Base-by-base conservation (phyloP, 37 sponge, comb jelly and placozoan species). In the Haliclona indistincta region DNA sequence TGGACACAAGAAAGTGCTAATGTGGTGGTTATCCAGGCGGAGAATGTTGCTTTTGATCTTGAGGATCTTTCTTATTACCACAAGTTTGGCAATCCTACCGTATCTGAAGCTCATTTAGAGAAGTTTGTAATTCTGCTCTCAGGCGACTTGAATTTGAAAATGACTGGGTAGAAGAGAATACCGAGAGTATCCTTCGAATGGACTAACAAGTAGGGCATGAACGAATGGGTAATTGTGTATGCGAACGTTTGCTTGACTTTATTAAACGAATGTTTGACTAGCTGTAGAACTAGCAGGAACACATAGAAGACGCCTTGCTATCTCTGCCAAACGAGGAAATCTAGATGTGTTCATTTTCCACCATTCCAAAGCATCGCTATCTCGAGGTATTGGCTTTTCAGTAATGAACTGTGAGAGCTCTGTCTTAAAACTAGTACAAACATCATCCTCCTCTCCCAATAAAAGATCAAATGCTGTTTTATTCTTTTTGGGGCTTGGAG, bases 321-420 rank as follows among this genome's bases (percentile, higher is more conserved):
- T 7, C 20, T 11, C 22, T 43, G 73, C 25, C 43, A 74, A 17
- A 58, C 19, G 33, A 25, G 75, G 75, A 74, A 74, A 56, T 56
- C 25, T 8, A 19, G 37, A 17, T 8, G 29, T 10, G 38, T 74
- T 74, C 1, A 33, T 34, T 35, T 38, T 32, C 75, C 75, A 74
- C 75, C 75, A 74, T 34, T 34, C 39, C 40, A 74, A 34, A 23
- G 43, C 22, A 34, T 74, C 35, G 26, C 38, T 5, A 35, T 56
- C 43, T 6, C 60, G 7, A 20, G 52, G 52, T 49, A 49, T 11
- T 11, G 15, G 17, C 17, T 11, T 17, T 19, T 49, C 15, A 19
- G 17, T 49, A 49, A 11, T 49, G 52, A 49, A 49, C 17, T 11
- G 17, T 17, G 17, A 17, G 30, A 20, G 61, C n/a, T 30, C 61